These are phyloP conservation scores for Cherax quadricarinatus DNA, from an alignment of 1,140 invertebrate species.

Conservation along the genomic window DNA sequence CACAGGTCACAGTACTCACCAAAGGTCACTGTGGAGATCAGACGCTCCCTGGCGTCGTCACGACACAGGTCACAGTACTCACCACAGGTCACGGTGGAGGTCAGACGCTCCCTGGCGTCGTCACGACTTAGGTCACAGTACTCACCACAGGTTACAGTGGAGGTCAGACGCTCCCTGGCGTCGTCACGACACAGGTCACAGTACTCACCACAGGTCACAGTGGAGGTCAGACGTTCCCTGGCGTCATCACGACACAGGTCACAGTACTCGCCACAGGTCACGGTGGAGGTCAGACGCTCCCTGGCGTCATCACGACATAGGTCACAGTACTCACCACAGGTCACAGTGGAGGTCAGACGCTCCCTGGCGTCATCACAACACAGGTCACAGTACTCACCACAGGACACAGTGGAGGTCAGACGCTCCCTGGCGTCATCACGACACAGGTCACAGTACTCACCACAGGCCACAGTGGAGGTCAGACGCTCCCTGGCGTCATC, in stretches of 20 bases:
- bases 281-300: slow-evolving; percentile 11
- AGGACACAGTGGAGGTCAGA: slow-evolving; percentile 26
- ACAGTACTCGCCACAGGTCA: slow-evolving; percentile 22
- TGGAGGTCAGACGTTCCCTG: slow-evolving; percentile 6
- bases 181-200: slow-evolving; percentile 14
- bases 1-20: neutral
- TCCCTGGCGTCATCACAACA: too few species aligned
- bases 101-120: neutral
- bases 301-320: slow-evolving; percentile 13
- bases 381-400: slow-evolving; percentile 6
- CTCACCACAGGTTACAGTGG: slow-evolving; percentile 47
- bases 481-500: slow-evolving; percentile 16
- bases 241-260: slow-evolving; percentile 11
- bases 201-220: slow-evolving; percentile 37
- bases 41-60: slow-evolving; percentile 14
- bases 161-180: neutral
- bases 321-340: too few species aligned
- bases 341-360: too few species aligned
- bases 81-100: slow-evolving; percentile 46
- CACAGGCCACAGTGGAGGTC: slow-evolving; percentile 37
- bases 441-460: neutral
- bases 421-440: slow-evolving; percentile 19
- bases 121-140: slow-evolving; percentile 7
- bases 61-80: neutral
- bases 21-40: slow-evolving; percentile 35